Evolutionary conservation across 2,797 vertebrate species (phyloP), one percentile per base, ranked within the genome.

Genomic region (Enteromius paludinosus): DNA sequence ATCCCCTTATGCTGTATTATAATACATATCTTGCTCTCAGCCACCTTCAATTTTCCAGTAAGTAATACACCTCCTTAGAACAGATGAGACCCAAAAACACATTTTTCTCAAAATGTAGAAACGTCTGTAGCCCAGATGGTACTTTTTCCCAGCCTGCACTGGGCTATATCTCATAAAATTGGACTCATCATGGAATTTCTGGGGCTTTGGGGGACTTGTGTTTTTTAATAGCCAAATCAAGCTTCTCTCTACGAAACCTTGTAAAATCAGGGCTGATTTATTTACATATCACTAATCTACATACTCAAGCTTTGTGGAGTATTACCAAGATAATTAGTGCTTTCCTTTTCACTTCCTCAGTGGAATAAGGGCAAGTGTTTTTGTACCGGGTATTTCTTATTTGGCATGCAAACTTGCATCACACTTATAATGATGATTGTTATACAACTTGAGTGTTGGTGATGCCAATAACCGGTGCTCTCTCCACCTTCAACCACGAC

Each of bases 331-430:
- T 41, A 59, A 25, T 28, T 47, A 12, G 43, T 33, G 30, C n/a
- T 41, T 52, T 38, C 4, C 4, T 35, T 33, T 41, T 35, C 3
- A 33, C 28, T n/a, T 14, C 2, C 1, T 25, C 4, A 14, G 8
- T 49, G 12, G 79, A 15, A 25, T 49, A 62, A 81, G 54, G 3
- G 9, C 41, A 72, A 23, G 7, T 0, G 20, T 73, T 64, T 41
- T 65, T 54, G 15, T 52, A 30, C 30, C 20, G 33, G 15, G 23
- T 74, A 54, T 81, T 73, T 81, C 59, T 15, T 65, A 81, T 64
- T 30, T 81, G 59, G 70, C 45, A 66, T 65, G 33, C 70, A 66
- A 66, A 28, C 79, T 81, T 74, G 79, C 79, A 81, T 81, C 59
- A 81, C 23, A 10, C 28, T 64, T 62, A 65, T 74, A 73, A 81